A percentile compares a stretch with the other conserved stretches of the same genome.
Evolutionary conservation across 2,113 vertebrate species (phyloP).

Genomic region (Phasianus colchicus): DNA sequence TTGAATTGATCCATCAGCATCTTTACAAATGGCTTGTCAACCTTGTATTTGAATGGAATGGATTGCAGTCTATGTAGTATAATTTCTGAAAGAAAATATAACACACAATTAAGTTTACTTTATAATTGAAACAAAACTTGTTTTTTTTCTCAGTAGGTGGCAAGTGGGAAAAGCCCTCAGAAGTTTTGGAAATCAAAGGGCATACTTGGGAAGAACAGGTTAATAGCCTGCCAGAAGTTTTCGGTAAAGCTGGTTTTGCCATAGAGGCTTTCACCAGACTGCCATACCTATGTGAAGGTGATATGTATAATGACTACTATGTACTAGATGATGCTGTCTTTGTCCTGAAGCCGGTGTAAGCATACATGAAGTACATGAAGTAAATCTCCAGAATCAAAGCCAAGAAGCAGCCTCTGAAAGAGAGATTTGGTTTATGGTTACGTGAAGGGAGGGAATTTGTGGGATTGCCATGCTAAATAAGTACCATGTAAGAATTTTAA

Average conservation of each 20-base stretch:
- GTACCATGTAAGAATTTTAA: slow-evolving; percentile 75
- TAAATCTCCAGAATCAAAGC: slow-evolving; percentile 37
- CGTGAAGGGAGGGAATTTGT: slow-evolving; percentile 60
- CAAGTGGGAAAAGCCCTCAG: slow-evolving; percentile 92
- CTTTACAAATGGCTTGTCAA: background rate
- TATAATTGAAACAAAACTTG: background rate
- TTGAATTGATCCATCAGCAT: background rate
- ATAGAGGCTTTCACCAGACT: slow-evolving; percentile 94
- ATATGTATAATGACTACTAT: slow-evolving; percentile 98
- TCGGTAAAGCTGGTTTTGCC: slow-evolving; percentile 87
- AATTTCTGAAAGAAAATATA: background rate
- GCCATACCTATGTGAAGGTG: slow-evolving; percentile 97
- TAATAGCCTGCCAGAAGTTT: slow-evolving; percentile 88
- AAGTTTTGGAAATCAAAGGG: slow-evolving; percentile 88
- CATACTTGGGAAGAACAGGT: slow-evolving; percentile 97
- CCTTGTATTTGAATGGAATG: background rate
- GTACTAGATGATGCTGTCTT: slow-evolving; percentile 96
- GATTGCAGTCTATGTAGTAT: background rate
- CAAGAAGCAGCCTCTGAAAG: slow-evolving; percentile 56
- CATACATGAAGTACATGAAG: background rate
- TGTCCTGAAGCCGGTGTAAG: slow-evolving; percentile 86
- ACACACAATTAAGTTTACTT: background rate
- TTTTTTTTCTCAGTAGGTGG: slow-evolving; percentile 88
- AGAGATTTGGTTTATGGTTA: slow-evolving; percentile 46
- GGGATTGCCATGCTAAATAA: slow-evolving; percentile 63